Conservation (phyloP, 1,140 invertebrate genomes). For the Eriosoma lanigerum region DNA sequence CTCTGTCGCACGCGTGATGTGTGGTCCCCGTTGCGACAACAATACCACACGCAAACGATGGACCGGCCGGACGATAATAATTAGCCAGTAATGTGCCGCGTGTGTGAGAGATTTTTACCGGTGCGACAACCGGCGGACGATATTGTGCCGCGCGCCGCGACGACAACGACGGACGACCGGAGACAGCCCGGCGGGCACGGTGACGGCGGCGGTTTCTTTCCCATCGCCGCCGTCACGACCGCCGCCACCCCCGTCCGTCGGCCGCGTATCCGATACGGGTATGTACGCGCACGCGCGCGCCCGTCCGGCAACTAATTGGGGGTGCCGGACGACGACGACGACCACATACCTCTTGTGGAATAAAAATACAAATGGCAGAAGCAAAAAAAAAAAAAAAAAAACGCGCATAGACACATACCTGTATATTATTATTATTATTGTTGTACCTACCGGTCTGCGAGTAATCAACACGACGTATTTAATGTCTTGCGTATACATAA, state of each 20-base stretch:
- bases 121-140: background rate
- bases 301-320: constrained; percentile 13
- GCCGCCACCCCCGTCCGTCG: background rate
- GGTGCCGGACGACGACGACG: background rate
- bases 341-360: background rate
- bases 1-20: constrained; percentile 27
- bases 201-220: constrained; percentile 7
- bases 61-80: constrained; percentile 28
- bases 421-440: background rate
- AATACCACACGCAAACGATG: constrained; percentile 40
- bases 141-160: background rate
- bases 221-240: background rate
- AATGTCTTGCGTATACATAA: too few species aligned
- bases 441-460: background rate
- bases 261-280: background rate
- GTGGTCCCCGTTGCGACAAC: constrained; percentile 50
- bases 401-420: background rate
- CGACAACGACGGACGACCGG: constrained; percentile 13
- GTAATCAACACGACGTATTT: constrained; percentile 10
- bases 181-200: constrained; percentile 41
- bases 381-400: too few species aligned
- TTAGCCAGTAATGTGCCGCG: constrained; percentile 45
- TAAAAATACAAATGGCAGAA: too few species aligned
- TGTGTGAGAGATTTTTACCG: background rate
- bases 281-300: background rate